Evolutionary conservation across 2,113 vertebrate species (phyloP).

Genomic region (Neotragus moschatus): DNA sequence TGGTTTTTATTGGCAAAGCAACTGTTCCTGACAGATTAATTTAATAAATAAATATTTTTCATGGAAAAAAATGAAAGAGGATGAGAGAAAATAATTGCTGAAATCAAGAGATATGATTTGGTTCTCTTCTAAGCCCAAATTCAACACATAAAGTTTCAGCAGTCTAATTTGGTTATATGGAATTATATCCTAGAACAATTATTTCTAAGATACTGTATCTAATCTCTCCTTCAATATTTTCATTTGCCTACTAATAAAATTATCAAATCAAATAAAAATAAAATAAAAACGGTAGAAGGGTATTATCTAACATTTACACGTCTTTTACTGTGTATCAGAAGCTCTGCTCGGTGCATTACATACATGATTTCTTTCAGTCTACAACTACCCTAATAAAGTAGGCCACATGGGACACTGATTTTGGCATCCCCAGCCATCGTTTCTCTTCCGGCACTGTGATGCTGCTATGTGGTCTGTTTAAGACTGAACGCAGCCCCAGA

Average conservation of each 20-base stretch:
- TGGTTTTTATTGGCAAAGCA: background rate
- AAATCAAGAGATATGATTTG: background rate
- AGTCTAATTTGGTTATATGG: background rate
- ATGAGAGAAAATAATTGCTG: background rate
- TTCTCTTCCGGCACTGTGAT: background rate
- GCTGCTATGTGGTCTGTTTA: background rate
- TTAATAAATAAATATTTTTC: slow-evolving; percentile 2
- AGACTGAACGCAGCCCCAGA: background rate
- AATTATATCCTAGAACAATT: background rate
- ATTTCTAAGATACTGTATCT: background rate
- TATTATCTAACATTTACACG: background rate
- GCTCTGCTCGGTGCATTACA: background rate
- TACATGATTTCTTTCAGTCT: background rate
- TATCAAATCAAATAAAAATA: background rate
- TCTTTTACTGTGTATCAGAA: background rate
- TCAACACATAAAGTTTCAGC: background rate
- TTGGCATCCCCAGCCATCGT: background rate
- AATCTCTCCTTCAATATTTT: background rate
- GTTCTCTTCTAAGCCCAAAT: background rate
- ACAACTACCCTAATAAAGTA: background rate
- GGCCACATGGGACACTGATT: background rate
- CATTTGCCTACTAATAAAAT: background rate
- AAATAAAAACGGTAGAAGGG: background rate
- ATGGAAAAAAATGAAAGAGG: background rate
- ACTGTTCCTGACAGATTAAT: background rate